Evolutionary conservation across 2,797 vertebrate species (phyloP).

Genomic region (Antrozous pallidus): DNA sequence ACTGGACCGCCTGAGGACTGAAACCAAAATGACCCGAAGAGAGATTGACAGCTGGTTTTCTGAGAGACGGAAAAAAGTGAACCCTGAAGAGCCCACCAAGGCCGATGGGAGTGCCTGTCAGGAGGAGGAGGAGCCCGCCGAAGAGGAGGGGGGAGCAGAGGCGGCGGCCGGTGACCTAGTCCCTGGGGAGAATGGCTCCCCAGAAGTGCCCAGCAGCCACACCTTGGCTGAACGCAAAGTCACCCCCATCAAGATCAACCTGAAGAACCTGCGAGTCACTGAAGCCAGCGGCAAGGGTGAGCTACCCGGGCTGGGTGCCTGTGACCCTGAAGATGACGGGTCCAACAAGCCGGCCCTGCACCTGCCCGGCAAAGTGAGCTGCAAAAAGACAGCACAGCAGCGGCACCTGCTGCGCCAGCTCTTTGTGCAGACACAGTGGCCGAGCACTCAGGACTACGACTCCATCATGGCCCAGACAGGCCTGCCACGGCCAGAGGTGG

Average conservation of each 20-base stretch:
- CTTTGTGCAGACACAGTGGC: slow-evolving; percentile 96
- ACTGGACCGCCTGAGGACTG: slow-evolving; percentile 91
- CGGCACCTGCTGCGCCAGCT: slow-evolving; percentile 94
- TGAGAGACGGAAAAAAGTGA: slow-evolving; percentile 89
- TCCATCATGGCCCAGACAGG: slow-evolving; percentile 89
- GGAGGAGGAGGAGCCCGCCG: slow-evolving; percentile 82
- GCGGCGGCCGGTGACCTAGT: slow-evolving; percentile 78
- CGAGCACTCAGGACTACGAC: slow-evolving; percentile 93
- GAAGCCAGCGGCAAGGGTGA: slow-evolving; percentile 90
- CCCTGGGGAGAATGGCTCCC: slow-evolving; percentile 82
- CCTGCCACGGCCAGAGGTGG: slow-evolving; percentile 92
- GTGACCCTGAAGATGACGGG: slow-evolving; percentile 61
- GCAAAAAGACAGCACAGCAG: slow-evolving; percentile 94
- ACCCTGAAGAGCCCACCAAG: slow-evolving; percentile 87
- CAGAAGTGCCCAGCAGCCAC: slow-evolving; percentile 53
- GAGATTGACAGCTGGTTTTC: slow-evolving; percentile 98
- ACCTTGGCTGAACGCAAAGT: slow-evolving; percentile 88
- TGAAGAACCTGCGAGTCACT: slow-evolving; percentile 96
- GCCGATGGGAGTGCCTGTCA: slow-evolving; percentile 81
- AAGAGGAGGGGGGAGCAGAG: slow-evolving; percentile 72
- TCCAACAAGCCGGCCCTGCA: slow-evolving; percentile 58
- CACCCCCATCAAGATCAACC: slow-evolving; percentile 97
- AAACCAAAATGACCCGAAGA: slow-evolving; percentile 98
- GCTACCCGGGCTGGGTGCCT: neutral
- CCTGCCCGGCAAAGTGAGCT: slow-evolving; percentile 80